Evolutionary conservation across 2,888 invertebrate genomes (phyloP), one percentile per base, ranked within the genome.

Genomic region (Alcis repandata): DNA sequence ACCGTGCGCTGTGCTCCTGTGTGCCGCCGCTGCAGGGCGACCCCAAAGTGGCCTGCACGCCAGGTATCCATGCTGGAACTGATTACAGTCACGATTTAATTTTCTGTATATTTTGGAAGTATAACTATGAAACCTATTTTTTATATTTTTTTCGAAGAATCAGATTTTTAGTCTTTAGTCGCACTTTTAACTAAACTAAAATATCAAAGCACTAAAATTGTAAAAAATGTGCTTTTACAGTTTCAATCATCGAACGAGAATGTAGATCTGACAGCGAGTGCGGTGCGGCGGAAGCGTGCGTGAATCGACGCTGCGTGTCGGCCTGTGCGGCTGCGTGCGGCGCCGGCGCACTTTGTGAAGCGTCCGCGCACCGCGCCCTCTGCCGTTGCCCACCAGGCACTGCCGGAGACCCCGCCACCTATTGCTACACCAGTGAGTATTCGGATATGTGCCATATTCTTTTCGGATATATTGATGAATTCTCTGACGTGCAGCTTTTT

Each of bases 311-410:
- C 48, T 98, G 98, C 80, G 95, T 96, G 82, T 95, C 97, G 79
- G 98, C 98, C 0, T 98, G 98, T 83, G 95, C 96, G 19, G 95
- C 96, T 78, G 96, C 97, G 1, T 98, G 98, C 81, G 98, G 97
- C 53, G 90, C 95, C 10, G 95, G 96, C 69, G 97, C 98, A 0
- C 95, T 97, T 71, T 98, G 98, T 79, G 94, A 95, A 17, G 96
- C 97, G 0, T 93, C 94, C 48, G 94, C 95, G 74, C 98, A 97
- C 82, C 95, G 97, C 72, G 97, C 98, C 4, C 95, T 95, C 19
- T 98, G 98, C 86, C 95, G 95, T 79, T 98, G 98, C 84, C 97
- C 97, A 17, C 95, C 96, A 53, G 97, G 97, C 70, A 97, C 97
- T 92, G 97, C 97, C 57, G 98, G 98, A 68, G 97, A 98, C 87